phyloP scores from a whole-genome alignment of 2,113 vertebrate species.

The Nerophis ophidion region DNA sequence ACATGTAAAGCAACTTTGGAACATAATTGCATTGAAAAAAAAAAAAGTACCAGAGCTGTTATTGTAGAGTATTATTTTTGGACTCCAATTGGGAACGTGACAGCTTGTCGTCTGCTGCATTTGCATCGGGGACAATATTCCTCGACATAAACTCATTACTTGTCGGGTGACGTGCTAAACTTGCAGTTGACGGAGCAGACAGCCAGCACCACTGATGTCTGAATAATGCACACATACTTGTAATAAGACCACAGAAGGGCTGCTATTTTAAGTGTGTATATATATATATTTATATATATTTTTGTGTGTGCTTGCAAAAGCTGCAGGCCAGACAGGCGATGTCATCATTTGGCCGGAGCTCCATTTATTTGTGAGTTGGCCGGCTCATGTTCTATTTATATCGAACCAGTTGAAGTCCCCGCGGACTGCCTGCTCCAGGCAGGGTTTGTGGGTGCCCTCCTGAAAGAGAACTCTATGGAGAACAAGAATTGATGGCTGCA shows the following conservation, averaged over 20 bases:
- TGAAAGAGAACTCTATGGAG: constrained; percentile 48
- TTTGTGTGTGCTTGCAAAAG: constrained; percentile 41
- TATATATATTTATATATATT: no score
- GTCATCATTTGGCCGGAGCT: constrained; percentile 57
- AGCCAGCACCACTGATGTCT: constrained; percentile 1
- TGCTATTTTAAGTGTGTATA: constrained; percentile 47
- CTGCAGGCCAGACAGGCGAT: constrained; percentile 58
- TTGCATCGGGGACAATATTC: neutral
- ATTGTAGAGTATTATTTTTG: neutral
- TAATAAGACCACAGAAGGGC: constrained; percentile 24
- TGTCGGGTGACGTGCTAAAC: neutral
- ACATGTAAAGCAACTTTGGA: no score
- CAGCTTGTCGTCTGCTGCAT: neutral
- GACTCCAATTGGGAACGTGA: neutral
- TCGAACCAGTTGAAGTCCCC: constrained; percentile 55
- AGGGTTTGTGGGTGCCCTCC: constrained; percentile 47
- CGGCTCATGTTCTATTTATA: constrained; percentile 68
- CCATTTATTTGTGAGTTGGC: constrained; percentile 64
- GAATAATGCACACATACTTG: constrained; percentile 23
- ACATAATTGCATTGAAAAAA: no score
- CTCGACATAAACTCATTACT: neutral
- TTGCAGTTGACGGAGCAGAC: neutral
- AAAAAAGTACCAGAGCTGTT: neutral
- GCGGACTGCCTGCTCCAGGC: constrained; percentile 51
- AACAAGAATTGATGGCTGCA: constrained; percentile 32